Conservation (phyloP, 1,140 invertebrate species). For the Scaptomyza hsui region DNA sequence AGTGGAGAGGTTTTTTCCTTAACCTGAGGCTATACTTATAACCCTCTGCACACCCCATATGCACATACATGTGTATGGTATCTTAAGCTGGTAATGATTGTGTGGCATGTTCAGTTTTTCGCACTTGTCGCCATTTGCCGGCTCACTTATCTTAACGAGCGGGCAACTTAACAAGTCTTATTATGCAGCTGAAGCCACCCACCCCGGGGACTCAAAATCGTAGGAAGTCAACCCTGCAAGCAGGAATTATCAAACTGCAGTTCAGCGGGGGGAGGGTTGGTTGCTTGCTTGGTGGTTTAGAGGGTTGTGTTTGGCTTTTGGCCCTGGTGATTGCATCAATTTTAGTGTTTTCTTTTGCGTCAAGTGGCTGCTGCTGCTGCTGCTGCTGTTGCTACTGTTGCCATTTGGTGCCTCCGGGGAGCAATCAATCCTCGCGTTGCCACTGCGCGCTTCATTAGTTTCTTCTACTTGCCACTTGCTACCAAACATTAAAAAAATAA, state of each 20-base stretch:
- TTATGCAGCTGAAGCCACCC: constrained; percentile 65
- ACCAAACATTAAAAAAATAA: constrained; percentile 55
- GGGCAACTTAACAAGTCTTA: constrained; percentile 81
- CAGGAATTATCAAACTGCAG: constrained; percentile 75
- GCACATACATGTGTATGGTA: constrained; percentile 16
- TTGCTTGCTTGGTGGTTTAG: constrained; percentile 5
- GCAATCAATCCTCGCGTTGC: constrained; percentile 81
- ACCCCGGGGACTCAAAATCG: constrained; percentile 49
- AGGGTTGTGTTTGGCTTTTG: constrained; percentile 38
- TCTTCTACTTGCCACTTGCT: constrained; percentile 45
- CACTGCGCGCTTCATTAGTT: constrained; percentile 78
- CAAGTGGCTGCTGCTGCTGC: constrained; percentile 43
- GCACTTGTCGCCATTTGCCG: constrained; percentile 80
- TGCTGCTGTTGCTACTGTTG: constrained; percentile 24
- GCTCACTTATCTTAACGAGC: constrained; percentile 81
- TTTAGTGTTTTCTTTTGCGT: constrained; percentile 55
- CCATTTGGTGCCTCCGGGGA: constrained; percentile 62
- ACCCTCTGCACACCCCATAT: constrained; percentile 22
- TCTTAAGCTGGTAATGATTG: constrained; percentile 75
- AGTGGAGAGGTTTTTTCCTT: constrained; percentile 7
- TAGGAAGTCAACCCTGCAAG: constrained; percentile 40
- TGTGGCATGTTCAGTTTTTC: constrained; percentile 67
- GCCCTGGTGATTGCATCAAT: constrained; percentile 61
- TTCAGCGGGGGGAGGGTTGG: constrained; percentile 32
- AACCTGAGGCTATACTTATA: constrained; percentile 2